Conservation (phyloP, 1,140 invertebrate species). For the Diplogasteroides magnus region DNA sequence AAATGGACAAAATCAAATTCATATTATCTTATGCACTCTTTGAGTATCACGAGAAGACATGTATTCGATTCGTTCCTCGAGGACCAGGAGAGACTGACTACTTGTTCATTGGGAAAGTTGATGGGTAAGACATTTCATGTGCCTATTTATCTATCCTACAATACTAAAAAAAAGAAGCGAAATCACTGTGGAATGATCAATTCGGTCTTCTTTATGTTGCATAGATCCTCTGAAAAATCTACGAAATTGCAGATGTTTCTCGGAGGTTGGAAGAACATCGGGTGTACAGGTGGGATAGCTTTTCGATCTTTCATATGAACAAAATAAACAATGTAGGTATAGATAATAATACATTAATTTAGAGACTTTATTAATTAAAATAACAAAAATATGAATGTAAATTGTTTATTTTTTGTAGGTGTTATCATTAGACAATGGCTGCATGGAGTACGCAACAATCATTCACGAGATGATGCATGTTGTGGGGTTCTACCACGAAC, state of each 20-base stretch:
- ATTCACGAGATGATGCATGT: conserved; percentile 55
- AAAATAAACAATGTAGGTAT: too few species aligned
- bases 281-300: too few species aligned
- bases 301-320: too few species aligned
- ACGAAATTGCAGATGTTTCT: conserved; percentile 50
- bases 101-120: conserved; percentile 55
- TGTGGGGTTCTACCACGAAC: conserved; percentile 53
- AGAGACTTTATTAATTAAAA: too few species aligned
- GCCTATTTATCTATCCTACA: background rate
- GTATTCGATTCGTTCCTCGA: conserved; percentile 51
- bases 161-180: background rate
- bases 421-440: conserved; percentile 53
- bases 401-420: too few species aligned
- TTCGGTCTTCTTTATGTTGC: too few species aligned
- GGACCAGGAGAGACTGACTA: conserved; percentile 47
- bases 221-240: too few species aligned
- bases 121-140: conserved; percentile 37
- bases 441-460: conserved; percentile 55
- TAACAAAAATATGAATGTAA: too few species aligned
- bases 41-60: conserved; percentile 54
- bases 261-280: conserved; percentile 52
- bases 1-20: too few species aligned
- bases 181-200: background rate
- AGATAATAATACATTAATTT: too few species aligned
- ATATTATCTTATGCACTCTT: conserved; percentile 8